These are phyloP conservation scores for Melierax canorus DNA, from an alignment of 2,113 vertebrate genomes.

Conservation along the genomic window DNA sequence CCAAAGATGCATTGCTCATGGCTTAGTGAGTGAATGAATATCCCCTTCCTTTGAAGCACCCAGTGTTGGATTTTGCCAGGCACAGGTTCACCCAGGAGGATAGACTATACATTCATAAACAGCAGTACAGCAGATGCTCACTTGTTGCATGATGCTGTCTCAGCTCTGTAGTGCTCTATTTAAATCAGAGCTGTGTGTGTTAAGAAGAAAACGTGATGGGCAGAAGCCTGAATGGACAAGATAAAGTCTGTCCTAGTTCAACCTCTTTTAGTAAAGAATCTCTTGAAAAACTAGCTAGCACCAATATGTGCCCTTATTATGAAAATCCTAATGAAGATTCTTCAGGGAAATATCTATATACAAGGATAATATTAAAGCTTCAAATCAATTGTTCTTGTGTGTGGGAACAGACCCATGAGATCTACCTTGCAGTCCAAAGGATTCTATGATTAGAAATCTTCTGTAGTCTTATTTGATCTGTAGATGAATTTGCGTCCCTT, in stretches of 20 bases:
- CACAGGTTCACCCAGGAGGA: not conserved
- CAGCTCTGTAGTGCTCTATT: not conserved
- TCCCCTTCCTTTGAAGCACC: not conserved
- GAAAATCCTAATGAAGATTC: not conserved
- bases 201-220: not conserved
- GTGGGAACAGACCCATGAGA: not conserved
- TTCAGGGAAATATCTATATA: not conserved
- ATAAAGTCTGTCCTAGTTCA: not conserved
- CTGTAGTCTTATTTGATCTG: not conserved
- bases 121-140: not conserved
- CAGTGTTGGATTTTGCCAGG: not conserved
- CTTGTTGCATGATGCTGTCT: not conserved
- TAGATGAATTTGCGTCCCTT: not conserved
- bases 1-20: not conserved
- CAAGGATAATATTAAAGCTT: not conserved
- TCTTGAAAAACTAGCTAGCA: not conserved
- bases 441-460: not conserved
- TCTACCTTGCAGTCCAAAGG: not conserved
- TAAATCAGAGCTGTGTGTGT: not conserved
- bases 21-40: not conserved
- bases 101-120: not conserved
- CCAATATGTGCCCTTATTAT: not conserved
- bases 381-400: not conserved
- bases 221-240: not conserved
- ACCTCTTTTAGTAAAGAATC: not conserved